Conservation (phyloP, 2,888 invertebrate genomes). For the Epinotia ramella region DNA sequence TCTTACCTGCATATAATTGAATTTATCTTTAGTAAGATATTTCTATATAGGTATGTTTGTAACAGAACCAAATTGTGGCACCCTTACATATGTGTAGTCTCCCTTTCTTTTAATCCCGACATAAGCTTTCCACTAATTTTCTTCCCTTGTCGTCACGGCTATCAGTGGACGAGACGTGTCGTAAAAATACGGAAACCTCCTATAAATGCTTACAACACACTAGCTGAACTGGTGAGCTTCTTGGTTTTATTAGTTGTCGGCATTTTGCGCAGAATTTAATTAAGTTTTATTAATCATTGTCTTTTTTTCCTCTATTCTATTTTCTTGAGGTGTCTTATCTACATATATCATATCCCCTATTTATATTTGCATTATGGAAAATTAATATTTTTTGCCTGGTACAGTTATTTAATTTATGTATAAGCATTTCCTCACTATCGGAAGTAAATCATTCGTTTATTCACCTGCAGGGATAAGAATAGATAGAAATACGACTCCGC, state of each 20-base stretch:
- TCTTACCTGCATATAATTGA: too few species aligned
- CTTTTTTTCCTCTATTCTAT: background rate
- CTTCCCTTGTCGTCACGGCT: slow-evolving; percentile 43
- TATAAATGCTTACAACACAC: slow-evolving; percentile 49
- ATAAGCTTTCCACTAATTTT: slow-evolving; percentile 45
- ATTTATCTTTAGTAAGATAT: background rate
- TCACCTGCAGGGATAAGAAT: slow-evolving; percentile 63
- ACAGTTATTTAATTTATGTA: slow-evolving; percentile 42
- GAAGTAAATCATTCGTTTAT: slow-evolving; percentile 54
- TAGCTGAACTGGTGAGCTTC: slow-evolving; percentile 34
- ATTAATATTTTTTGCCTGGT: background rate
- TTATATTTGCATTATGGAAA: background rate
- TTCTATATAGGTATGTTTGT: background rate
- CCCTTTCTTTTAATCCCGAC: slow-evolving; percentile 37
- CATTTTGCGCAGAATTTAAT: slow-evolving; percentile 41
- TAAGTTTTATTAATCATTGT: slow-evolving; percentile 26
- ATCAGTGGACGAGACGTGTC: slow-evolving; percentile 46
- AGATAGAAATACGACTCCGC: slow-evolving; percentile 65
- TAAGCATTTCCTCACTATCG: slow-evolving; percentile 36
- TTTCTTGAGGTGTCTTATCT: background rate
- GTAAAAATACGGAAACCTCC: slow-evolving; percentile 47
- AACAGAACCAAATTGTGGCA: background rate
- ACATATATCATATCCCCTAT: background rate
- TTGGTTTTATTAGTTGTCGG: slow-evolving; percentile 31
- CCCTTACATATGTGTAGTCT: slow-evolving; percentile 5